Percentiles rank a stretch among this genome's conserved stretches.
phyloP scores from a whole-genome alignment of 2,113 vertebrate genomes.

The Syngnathus floridae region DNA sequence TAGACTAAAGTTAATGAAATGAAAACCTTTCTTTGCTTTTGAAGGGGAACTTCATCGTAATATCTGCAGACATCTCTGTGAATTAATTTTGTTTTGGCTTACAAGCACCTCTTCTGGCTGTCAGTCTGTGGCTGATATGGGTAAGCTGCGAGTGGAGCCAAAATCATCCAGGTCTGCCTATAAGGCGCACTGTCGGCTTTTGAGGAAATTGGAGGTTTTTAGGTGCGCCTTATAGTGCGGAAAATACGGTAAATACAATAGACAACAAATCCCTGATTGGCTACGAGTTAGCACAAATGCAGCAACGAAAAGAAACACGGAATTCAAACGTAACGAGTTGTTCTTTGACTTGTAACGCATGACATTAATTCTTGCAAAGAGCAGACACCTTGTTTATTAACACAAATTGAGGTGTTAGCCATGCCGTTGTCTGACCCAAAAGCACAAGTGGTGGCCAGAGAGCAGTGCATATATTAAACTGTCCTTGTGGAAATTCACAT shows the following conservation, averaged over 20 bases:
- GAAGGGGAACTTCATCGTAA: slow-evolving; percentile 63
- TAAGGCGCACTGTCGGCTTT: too few species aligned
- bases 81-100: slow-evolving; percentile 63
- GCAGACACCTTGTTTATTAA: not conserved
- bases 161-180: slow-evolving; percentile 42
- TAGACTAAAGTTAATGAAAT: slow-evolving; percentile 74
- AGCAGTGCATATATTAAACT: slow-evolving; percentile 41
- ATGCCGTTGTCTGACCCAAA: slow-evolving; percentile 18
- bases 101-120: slow-evolving; percentile 39
- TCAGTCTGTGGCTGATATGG: slow-evolving; percentile 57
- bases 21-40: slow-evolving; percentile 66
- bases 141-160: slow-evolving; percentile 47
- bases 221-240: too few species aligned
- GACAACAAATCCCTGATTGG: too few species aligned
- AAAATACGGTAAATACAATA: too few species aligned
- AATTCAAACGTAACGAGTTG: too few species aligned
- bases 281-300: too few species aligned
- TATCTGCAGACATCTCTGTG: slow-evolving; percentile 67
- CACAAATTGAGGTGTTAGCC: slow-evolving; percentile 26
- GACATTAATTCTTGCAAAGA: not conserved
- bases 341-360: not conserved
- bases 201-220: too few species aligned
- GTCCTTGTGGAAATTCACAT: slow-evolving; percentile 79
- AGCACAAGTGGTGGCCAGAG: slow-evolving; percentile 35
- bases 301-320: too few species aligned